Percentiles rank a stretch among this genome's conserved stretches.
These are phyloP conservation scores for Sceloporus undulatus DNA, from an alignment of 2,113 vertebrate species.

Conservation along the genomic window DNA sequence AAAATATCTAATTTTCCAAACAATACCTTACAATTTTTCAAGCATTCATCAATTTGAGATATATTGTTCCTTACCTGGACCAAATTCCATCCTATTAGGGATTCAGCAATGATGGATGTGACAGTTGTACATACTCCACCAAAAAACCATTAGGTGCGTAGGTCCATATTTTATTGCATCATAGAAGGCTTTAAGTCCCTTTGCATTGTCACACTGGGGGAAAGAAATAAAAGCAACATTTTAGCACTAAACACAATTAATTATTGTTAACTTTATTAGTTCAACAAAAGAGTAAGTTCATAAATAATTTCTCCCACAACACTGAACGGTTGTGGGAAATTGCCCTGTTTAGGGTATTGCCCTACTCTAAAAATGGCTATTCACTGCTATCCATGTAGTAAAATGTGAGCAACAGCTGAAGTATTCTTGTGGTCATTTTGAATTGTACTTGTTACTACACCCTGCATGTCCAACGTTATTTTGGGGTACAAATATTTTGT, in stretches of 20 bases:
- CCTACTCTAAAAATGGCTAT: too few species aligned
- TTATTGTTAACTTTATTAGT: too few species aligned
- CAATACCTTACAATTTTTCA: not conserved
- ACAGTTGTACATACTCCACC: conserved; percentile 97
- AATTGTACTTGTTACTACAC: not conserved
- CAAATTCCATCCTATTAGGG: conserved; percentile 97
- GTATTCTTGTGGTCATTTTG: not conserved
- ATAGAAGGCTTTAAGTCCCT: conserved; percentile 98
- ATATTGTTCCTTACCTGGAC: conserved; percentile 89
- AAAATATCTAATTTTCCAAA: not conserved
- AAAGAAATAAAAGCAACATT: conserved; percentile 40
- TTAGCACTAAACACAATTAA: not conserved
- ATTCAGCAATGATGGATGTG: conserved; percentile 98
- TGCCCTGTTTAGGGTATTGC: too few species aligned
- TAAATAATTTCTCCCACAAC: too few species aligned
- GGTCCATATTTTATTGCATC: conserved; percentile 99
- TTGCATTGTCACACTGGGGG: conserved; percentile 95
- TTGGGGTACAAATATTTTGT: too few species aligned
- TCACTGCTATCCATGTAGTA: too few species aligned
- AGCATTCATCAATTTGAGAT: not conserved
- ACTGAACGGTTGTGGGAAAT: not conserved
- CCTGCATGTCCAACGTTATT: too few species aligned
- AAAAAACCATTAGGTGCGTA: conserved; percentile 99
- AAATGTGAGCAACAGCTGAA: not conserved
- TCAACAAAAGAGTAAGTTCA: too few species aligned